Evolutionary conservation across 2,113 vertebrate genomes (phyloP).

Genomic region (Datnioides undecimradiatus): DNA sequence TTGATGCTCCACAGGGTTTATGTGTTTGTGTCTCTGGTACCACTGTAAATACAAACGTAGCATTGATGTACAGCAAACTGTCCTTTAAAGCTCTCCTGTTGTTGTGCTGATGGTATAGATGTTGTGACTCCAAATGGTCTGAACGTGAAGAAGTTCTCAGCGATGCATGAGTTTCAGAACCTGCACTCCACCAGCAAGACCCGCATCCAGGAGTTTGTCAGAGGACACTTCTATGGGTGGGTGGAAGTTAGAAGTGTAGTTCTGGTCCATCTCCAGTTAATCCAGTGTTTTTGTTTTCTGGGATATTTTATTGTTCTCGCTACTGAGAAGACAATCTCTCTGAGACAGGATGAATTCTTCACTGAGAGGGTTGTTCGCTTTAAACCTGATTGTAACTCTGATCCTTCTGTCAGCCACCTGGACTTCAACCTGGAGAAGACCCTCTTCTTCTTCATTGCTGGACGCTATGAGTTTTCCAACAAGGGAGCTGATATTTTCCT

Average conservation of each 20-base stretch:
- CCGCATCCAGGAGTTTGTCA: constrained; percentile 95
- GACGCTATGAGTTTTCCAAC: constrained; percentile 97
- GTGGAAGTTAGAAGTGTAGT: constrained; percentile 6
- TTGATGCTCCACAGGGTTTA: background rate
- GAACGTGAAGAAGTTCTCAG: constrained; percentile 98
- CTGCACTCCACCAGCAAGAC: constrained; percentile 93
- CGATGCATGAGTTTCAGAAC: constrained; percentile 99
- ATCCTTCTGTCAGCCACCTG: constrained; percentile 85
- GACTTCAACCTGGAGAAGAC: constrained; percentile 97
- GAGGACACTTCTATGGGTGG: constrained; percentile 98
- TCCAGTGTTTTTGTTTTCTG: background rate
- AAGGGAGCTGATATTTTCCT: constrained; percentile 98
- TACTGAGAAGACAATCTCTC: background rate
- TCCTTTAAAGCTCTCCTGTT: background rate
- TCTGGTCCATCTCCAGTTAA: background rate
- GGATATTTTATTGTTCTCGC: background rate
- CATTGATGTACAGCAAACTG: background rate
- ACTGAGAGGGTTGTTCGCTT: background rate
- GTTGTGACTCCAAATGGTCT: constrained; percentile 96
- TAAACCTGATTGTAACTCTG: background rate
- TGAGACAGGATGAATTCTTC: background rate
- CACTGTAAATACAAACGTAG: background rate
- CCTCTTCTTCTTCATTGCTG: constrained; percentile 96
- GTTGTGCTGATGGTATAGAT: constrained; percentile 88
- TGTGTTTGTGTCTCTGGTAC: background rate